Evolutionary conservation across 2,797 vertebrate species (phyloP).

Genomic region (Acrossocheilus fasciatus): DNA sequence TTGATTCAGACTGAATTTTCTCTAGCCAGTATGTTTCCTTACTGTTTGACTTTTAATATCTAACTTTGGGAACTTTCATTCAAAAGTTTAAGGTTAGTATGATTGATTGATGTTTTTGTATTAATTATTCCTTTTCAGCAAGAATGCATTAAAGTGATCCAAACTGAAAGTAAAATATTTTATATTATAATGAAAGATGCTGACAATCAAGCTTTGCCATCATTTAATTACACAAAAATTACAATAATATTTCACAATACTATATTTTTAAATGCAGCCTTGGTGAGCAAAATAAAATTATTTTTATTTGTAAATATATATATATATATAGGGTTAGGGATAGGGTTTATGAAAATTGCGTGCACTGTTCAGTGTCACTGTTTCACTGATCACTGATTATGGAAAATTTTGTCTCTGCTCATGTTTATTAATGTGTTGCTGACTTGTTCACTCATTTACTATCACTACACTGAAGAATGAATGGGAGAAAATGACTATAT

Average conservation of each 20-base stretch:
- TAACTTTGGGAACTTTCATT: neutral
- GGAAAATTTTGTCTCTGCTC: slow-evolving; percentile 30
- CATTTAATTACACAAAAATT: too few relatives aligned
- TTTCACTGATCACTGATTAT: neutral
- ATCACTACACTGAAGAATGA: neutral
- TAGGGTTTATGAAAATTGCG: neutral
- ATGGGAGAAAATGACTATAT: neutral
- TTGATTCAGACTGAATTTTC: slow-evolving; percentile 57
- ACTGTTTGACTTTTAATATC: slow-evolving; percentile 51
- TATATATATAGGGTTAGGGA: too few relatives aligned
- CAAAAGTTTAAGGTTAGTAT: neutral
- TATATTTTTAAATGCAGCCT: too few relatives aligned
- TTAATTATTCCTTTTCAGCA: neutral
- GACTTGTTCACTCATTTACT: too few relatives aligned
- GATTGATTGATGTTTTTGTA: neutral
- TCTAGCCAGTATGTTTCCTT: slow-evolving; percentile 37
- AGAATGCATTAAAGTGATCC: neutral
- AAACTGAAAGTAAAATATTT: too few relatives aligned
- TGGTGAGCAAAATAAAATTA: too few relatives aligned
- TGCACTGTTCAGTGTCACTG: too few relatives aligned
- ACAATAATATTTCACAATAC: too few relatives aligned
- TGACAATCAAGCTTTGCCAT: too few relatives aligned
- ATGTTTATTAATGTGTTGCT: slow-evolving; percentile 12
- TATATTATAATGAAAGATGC: too few relatives aligned
- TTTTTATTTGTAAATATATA: too few relatives aligned